Conservation (phyloP, 2,797 vertebrate genomes). For the Mus caroli region DNA sequence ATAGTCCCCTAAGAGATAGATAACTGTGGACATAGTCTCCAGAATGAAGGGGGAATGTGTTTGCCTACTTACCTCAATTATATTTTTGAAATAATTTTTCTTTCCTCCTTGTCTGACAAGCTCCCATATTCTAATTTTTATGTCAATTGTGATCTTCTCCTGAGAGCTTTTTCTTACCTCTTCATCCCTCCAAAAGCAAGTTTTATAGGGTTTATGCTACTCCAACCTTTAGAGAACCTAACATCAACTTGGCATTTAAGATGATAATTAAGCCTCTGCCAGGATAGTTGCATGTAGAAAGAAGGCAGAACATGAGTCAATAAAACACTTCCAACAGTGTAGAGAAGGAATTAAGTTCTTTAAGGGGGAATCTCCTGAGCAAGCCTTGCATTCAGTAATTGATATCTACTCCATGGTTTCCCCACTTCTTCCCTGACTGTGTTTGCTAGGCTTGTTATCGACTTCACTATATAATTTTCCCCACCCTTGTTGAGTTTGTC, state of each 20-base stretch:
- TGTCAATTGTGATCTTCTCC: neutral
- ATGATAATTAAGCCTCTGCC: neutral
- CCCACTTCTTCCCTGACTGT: neutral
- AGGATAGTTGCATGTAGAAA: neutral
- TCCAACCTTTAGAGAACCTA: neutral
- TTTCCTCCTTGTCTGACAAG: neutral
- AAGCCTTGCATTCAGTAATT: neutral
- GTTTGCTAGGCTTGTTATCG: neutral
- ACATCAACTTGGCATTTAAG: neutral
- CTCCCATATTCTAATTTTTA: neutral
- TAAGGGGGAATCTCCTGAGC: neutral
- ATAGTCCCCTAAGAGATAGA: neutral
- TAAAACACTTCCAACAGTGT: neutral
- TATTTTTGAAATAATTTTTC: constrained; percentile 26
- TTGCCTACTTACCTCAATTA: neutral
- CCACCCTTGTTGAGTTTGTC: neutral
- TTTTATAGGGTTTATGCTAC: neutral
- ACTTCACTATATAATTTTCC: neutral
- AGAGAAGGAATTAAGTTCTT: neutral
- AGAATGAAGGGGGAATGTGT: neutral
- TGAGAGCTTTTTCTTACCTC: neutral
- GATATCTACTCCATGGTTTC: neutral
- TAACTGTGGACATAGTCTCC: neutral
- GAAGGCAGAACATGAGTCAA: neutral
- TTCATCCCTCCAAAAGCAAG: no score